Percentiles rank a stretch among this genome's conserved stretches.
These are phyloP conservation scores for Asbolus verrucosus DNA, from an alignment of 1,140 invertebrate species.

Conservation along the genomic window DNA sequence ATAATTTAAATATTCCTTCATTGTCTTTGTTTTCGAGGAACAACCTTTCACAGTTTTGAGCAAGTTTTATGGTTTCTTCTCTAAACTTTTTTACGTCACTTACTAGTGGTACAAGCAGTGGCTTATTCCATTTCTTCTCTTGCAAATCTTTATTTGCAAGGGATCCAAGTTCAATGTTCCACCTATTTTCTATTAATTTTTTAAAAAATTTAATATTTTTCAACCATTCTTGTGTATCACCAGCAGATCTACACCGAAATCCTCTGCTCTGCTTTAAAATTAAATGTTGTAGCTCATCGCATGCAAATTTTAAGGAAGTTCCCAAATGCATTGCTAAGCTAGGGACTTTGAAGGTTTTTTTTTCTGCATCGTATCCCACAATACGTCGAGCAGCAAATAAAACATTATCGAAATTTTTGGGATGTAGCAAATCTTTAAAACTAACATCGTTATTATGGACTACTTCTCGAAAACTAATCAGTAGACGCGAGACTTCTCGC, in stretches of 20 bases:
- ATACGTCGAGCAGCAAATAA: conserved; percentile 13
- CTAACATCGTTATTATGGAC: conserved; percentile 40
- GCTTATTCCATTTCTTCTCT: conserved; percentile 54
- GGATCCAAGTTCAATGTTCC: conserved; percentile 48
- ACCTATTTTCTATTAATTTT: conserved; percentile 27
- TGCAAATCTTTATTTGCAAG: conserved; percentile 54
- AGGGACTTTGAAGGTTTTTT: conserved; percentile 41
- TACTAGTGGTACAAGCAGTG: conserved; percentile 51
- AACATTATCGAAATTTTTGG: conserved; percentile 43
- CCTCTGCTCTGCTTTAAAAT: conserved; percentile 26
- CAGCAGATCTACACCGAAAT: conserved; percentile 31
- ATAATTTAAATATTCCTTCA: conserved; percentile 33
- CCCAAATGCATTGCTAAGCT: conserved; percentile 46
- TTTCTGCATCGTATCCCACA: conserved; percentile 24
- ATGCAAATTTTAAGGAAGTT: conserved; percentile 18
- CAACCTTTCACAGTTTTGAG: background rate
- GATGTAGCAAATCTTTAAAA: conserved; percentile 39
- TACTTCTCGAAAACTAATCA: conserved; percentile 42
- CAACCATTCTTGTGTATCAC: background rate
- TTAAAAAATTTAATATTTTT: conserved; percentile 12
- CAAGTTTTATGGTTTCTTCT: conserved; percentile 36
- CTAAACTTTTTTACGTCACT: conserved; percentile 47
- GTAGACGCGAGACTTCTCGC: conserved; percentile 50
- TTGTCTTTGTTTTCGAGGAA: conserved; percentile 16
- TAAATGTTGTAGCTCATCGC: conserved; percentile 32